Percentiles rank a stretch among this genome's conserved stretches.
Evolutionary conservation across 1,140 invertebrate genomes (phyloP).

Genomic region (Chironomus tepperi): DNA sequence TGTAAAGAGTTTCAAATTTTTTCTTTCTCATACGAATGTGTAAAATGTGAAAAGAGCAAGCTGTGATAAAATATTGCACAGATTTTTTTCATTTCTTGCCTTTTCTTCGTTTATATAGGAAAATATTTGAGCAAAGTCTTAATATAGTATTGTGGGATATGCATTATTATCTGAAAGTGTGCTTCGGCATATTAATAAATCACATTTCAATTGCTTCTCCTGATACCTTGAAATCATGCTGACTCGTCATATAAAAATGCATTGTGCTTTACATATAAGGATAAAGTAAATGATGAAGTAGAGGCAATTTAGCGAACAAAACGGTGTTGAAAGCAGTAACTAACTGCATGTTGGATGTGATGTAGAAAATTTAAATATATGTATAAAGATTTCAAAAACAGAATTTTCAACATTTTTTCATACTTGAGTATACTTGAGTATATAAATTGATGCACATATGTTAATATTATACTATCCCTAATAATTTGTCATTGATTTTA

Average conservation of each 20-base stretch:
- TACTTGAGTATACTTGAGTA: too few relatives aligned
- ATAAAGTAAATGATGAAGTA: not conserved
- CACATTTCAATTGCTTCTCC: constrained; percentile 7
- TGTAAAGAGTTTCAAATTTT: not conserved
- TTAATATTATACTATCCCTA: too few relatives aligned
- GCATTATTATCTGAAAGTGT: not conserved
- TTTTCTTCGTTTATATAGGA: too few relatives aligned
- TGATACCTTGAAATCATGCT: not conserved
- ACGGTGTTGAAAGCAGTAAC: not conserved
- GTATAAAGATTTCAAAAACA: too few relatives aligned
- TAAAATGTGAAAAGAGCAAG: not conserved
- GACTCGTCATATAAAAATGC: not conserved
- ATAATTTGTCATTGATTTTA: too few relatives aligned
- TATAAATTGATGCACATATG: too few relatives aligned
- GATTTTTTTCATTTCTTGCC: too few relatives aligned
- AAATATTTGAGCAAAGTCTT: not conserved
- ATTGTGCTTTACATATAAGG: not conserved
- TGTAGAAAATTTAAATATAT: too few relatives aligned
- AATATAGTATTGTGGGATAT: not conserved
- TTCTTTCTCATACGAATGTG: not conserved
- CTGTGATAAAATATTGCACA: not conserved
- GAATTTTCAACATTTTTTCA: too few relatives aligned
- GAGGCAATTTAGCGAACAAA: not conserved
- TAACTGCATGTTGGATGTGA: too few relatives aligned
- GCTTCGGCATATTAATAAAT: constrained; percentile 1